Percentiles rank a stretch among this genome's conserved stretches.
Evolutionary conservation across 2,888 invertebrate genomes (phyloP).

Genomic region (Cataglyphis cursor): DNA sequence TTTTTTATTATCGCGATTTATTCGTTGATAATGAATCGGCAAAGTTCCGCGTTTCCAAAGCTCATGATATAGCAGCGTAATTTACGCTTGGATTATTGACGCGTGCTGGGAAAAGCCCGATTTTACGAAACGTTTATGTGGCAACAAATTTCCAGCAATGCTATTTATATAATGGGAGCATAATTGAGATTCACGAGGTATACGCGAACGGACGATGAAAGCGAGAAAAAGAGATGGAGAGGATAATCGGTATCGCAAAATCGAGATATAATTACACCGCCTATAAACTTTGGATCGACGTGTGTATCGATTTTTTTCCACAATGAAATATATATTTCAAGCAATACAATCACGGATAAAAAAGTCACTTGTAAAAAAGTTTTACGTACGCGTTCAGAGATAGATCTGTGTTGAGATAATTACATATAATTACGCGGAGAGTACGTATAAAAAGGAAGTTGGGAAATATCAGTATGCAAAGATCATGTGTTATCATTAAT

Average conservation of each 20-base stretch:
- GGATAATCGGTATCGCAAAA: not conserved
- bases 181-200: not conserved
- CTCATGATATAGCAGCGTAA: not conserved
- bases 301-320: not conserved
- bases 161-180: not conserved
- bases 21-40: not conserved
- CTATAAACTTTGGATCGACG: constrained; percentile 4
- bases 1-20: not conserved
- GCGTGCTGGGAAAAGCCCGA: not conserved
- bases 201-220: not conserved
- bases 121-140: not conserved
- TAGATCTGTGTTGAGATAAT: not conserved
- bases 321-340: not conserved
- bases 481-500: constrained; percentile 41
- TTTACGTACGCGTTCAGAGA: not conserved
- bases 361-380: not conserved
- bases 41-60: not conserved
- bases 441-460: not conserved
- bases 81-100: not conserved
- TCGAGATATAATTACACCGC: not conserved
- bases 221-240: not conserved
- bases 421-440: not conserved
- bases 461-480: constrained; percentile 1
- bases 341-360: not conserved
- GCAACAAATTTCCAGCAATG: not conserved